A percentile compares a stretch with the other conserved stretches of the same genome.
Evolutionary conservation across 1,140 invertebrate species (phyloP).

Genomic region (Uloborus diversus): DNA sequence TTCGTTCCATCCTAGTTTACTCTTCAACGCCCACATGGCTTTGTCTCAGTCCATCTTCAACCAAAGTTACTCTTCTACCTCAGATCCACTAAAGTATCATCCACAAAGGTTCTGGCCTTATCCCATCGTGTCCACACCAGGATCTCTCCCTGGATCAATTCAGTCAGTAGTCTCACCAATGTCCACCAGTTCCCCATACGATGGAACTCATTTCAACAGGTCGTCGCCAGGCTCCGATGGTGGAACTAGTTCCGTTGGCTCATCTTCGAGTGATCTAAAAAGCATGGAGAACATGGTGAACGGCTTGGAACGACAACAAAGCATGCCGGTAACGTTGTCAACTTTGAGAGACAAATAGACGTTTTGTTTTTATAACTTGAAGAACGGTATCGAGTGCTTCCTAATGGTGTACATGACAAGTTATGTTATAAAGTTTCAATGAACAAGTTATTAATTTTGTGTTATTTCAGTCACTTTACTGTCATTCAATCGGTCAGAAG

Average conservation of each 20-base stretch:
- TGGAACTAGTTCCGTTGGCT: conserved; percentile 48
- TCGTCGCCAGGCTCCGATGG: conserved; percentile 50
- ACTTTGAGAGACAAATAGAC: conserved; percentile 46
- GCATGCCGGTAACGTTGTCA: conserved; percentile 42
- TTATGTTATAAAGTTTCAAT: no score
- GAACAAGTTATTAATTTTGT: no score
- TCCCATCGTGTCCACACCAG: conserved; percentile 10
- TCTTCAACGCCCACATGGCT: conserved; percentile 45
- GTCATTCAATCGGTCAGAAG: no score
- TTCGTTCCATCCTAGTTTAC: conserved; percentile 8
- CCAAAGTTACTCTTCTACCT: conserved; percentile 23
- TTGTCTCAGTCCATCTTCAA: conserved; percentile 45
- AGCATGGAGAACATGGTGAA: conserved; percentile 97
- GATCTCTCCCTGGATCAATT: conserved; percentile 3
- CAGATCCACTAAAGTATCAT: conserved; percentile 20
- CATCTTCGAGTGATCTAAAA: conserved; percentile 77
- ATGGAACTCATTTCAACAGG: conserved; percentile 30
- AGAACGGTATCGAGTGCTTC: no score
- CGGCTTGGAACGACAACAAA: conserved; percentile 75
- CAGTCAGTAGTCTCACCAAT: conserved; percentile 12
- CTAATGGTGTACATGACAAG: no score
- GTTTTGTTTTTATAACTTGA: no score
- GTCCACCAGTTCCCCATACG: conserved; percentile 23
- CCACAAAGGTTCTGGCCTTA: conserved; percentile 49
- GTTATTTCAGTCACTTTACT: no score